phyloP scores from a whole-genome alignment of 2,113 vertebrate genomes.

The Pelobates fuscus region DNA sequence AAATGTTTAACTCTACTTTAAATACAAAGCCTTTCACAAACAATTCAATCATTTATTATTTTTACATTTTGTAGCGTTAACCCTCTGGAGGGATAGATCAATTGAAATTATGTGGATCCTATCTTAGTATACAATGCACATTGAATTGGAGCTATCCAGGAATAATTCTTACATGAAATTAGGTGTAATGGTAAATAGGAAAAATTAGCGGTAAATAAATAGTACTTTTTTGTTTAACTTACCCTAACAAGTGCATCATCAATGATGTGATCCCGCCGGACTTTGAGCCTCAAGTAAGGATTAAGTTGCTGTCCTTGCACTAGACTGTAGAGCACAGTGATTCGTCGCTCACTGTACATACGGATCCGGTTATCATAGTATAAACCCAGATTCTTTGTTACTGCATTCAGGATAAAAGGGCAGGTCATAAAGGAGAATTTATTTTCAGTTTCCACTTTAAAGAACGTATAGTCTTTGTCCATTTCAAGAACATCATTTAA shows the following conservation, averaged over 20 bases:
- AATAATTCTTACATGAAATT: no score
- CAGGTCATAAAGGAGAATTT: constrained; percentile 99
- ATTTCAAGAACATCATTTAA: constrained; percentile 97
- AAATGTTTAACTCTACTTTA: no score
- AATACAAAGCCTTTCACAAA: no score
- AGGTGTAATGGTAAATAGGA: no score
- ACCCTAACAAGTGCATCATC: constrained; percentile 96
- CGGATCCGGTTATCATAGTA: constrained; percentile 98
- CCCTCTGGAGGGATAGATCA: no score
- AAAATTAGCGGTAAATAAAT: not conserved
- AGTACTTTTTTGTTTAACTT: constrained; percentile 61
- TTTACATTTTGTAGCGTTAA: no score
- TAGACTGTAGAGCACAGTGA: constrained; percentile 95
- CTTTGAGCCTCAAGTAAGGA: constrained; percentile 92
- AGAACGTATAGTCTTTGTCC: constrained; percentile 99
- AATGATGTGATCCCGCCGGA: constrained; percentile 95
- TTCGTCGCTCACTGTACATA: constrained; percentile 97
- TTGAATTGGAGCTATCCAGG: no score
- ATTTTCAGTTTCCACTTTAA: constrained; percentile 95
- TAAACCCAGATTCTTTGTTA: constrained; percentile 95
- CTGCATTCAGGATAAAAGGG: constrained; percentile 92
- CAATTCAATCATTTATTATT: no score
- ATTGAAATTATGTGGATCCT: no score
- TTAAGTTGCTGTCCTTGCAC: constrained; percentile 94
- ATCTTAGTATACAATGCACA: no score